phyloP scores from a whole-genome alignment of 2,888 invertebrate genomes.

The Creontiades dilutus region DNA sequence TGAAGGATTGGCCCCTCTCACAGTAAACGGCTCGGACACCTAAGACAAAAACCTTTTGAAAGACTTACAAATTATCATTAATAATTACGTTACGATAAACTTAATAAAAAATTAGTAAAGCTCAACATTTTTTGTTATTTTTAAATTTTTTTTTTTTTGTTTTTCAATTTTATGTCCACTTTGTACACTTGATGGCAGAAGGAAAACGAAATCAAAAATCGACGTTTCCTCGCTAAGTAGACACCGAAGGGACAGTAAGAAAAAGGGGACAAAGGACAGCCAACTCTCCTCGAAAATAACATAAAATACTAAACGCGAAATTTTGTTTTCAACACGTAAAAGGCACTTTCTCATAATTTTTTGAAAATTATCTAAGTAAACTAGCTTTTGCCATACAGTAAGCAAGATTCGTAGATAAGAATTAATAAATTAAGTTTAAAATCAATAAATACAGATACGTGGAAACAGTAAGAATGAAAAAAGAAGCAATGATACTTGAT shows the following conservation, averaged over 20 bases:
- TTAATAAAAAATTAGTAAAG: constrained; percentile 67
- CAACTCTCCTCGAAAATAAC: neutral
- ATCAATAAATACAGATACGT: too few species aligned
- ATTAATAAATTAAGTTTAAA: too few species aligned
- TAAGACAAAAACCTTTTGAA: constrained; percentile 59
- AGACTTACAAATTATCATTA: constrained; percentile 57
- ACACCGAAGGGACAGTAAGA: neutral
- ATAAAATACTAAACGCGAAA: neutral
- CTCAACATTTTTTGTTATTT: constrained; percentile 62
- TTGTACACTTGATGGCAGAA: constrained; percentile 55
- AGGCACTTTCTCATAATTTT: constrained; percentile 59
- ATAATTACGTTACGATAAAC: constrained; percentile 37
- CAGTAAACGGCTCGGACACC: constrained; percentile 40
- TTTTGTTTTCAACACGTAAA: constrained; percentile 45
- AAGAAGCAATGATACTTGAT: too few species aligned
- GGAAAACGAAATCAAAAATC: constrained; percentile 17
- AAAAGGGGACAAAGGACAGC: neutral
- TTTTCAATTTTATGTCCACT: constrained; percentile 65
- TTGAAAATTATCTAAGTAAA: neutral
- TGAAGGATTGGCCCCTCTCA: constrained; percentile 40
- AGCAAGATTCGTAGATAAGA: too few species aligned
- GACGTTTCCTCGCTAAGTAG: constrained; percentile 1
- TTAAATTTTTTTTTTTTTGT: constrained; percentile 20
- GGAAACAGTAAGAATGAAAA: too few species aligned
- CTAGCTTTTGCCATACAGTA: too few species aligned